Base-by-base conservation (phyloP, 2,888 invertebrate species). In the Drosophila pegasa region DNA sequence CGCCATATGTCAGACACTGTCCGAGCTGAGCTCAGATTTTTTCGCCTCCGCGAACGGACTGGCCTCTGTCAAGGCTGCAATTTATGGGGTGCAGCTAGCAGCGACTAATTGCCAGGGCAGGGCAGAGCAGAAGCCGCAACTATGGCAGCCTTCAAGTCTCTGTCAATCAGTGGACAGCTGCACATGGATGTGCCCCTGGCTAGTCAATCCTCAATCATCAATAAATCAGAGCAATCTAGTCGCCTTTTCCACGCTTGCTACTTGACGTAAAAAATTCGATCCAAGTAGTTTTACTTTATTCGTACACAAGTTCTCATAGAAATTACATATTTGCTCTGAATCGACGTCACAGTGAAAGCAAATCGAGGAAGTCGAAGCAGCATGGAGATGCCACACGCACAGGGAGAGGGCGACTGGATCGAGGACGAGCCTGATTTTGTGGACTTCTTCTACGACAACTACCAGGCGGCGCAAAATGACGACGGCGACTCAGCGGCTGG, bases 1-100 rank as follows among this genome's bases (percentile, higher is more conserved):
- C 29, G 75, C 76, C 87, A 86, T 88, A 84, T 84, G 88, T 71
- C 80, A 57, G 78, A 50, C 80, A 64, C 31, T 56, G 60, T 47
- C 68, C 52, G 52, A 18, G 47, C 8, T 48, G 18, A 57, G 58
- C 47, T 37, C 67, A 9, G 35, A 31, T 51, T 57, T 47, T 77
- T 62, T 50, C 55, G 41, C 40, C 38, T 41, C 51, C 65, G 62
- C 64, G 40, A 51, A 12, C 43, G 38, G n/a, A 55, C 48, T 64
- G 27, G 47, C 35, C 59, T 40, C 75, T 78, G 85, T 78, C 82
- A 78, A 71, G 74, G 65, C 55, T 61, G 64, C 16, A 70, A 82
- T 85, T 85, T 85, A 81, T 70, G 77, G 68, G 31, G 61, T n/a
- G n/a, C 56, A 29, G 43, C 25, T 60, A 22, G 58, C 43, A 59